Evolutionary conservation across 2,113 vertebrate species (phyloP).

Genomic region (Calyptommatus sinebrachiatus): DNA sequence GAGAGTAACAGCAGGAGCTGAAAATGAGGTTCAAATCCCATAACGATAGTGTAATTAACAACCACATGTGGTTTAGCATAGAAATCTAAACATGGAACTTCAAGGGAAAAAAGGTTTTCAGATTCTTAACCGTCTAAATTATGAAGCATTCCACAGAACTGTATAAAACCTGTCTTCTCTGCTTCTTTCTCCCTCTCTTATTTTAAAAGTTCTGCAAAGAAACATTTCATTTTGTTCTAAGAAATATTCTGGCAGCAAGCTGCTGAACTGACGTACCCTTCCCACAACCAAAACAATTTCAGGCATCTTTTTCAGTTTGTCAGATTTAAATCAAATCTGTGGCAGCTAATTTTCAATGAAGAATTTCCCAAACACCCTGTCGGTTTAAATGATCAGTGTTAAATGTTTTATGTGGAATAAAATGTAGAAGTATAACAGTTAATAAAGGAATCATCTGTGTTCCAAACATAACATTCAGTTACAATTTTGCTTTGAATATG

Average conservation of each 20-base stretch:
- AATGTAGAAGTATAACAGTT: constrained; percentile 64
- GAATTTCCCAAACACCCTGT: constrained; percentile 58
- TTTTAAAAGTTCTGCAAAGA: constrained; percentile 14
- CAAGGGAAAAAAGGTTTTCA: constrained; percentile 20
- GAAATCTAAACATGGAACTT: constrained; percentile 26
- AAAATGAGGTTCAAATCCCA: constrained; percentile 33
- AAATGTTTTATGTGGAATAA: constrained; percentile 63
- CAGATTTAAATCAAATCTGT: constrained; percentile 54
- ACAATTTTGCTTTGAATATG: constrained; percentile 65
- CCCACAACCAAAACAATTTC: constrained; percentile 38
- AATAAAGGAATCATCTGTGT: constrained; percentile 55
- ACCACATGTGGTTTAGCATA: constrained; percentile 12
- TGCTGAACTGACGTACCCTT: constrained; percentile 45
- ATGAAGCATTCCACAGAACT: constrained; percentile 28
- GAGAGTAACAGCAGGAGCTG: constrained; percentile 27
- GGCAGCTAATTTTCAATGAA: constrained; percentile 57
- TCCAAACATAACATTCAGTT: constrained; percentile 67
- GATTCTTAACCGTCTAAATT: constrained; percentile 39
- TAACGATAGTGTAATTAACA: constrained; percentile 25
- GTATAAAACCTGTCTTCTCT: constrained; percentile 11
- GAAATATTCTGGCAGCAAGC: constrained; percentile 24
- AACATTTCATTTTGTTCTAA: constrained; percentile 28
- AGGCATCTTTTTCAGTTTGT: constrained; percentile 51
- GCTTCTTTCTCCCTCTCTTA: not conserved
- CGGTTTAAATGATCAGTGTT: constrained; percentile 58